Percentiles rank a stretch among this genome's conserved stretches.
Conservation (phyloP, 1,140 invertebrate species). For the Plectrocnemia conspersa region DNA sequence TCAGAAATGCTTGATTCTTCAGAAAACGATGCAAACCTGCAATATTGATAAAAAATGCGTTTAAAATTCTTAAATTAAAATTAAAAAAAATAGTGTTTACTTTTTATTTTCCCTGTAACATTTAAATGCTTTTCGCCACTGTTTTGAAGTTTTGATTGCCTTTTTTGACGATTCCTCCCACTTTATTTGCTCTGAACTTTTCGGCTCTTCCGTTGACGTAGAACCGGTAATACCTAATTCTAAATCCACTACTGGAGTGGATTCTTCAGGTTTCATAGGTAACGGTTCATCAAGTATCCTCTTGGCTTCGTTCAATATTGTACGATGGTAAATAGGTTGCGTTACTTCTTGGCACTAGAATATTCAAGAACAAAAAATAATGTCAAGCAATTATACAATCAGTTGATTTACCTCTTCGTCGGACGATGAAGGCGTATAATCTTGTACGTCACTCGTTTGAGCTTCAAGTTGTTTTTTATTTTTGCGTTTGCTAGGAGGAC, state of each 20-base stretch:
- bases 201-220: neutral
- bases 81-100: constrained; percentile 5
- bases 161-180: constrained; percentile 18
- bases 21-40: too few relatives aligned
- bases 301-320: constrained; percentile 21
- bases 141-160: constrained; percentile 22
- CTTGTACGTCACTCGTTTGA: too few relatives aligned
- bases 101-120: constrained; percentile 24
- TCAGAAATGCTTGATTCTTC: too few relatives aligned
- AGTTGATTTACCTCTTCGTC: constrained; percentile 1
- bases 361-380: too few relatives aligned
- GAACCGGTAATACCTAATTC: constrained; percentile 28
- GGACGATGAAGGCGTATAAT: too few relatives aligned
- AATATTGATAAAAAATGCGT: too few relatives aligned
- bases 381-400: too few relatives aligned
- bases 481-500: too few relatives aligned
- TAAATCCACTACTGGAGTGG: constrained; percentile 27
- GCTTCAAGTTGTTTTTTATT: too few relatives aligned
- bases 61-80: neutral
- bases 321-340: too few relatives aligned
- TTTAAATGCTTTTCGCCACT: constrained; percentile 33
- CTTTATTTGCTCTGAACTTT: constrained; percentile 12
- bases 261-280: constrained; percentile 27
- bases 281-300: constrained; percentile 23
- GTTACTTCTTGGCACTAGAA: too few relatives aligned